Evolutionary conservation across 1,140 invertebrate species (phyloP).

Genomic region (Wasmannia auropunctata): DNA sequence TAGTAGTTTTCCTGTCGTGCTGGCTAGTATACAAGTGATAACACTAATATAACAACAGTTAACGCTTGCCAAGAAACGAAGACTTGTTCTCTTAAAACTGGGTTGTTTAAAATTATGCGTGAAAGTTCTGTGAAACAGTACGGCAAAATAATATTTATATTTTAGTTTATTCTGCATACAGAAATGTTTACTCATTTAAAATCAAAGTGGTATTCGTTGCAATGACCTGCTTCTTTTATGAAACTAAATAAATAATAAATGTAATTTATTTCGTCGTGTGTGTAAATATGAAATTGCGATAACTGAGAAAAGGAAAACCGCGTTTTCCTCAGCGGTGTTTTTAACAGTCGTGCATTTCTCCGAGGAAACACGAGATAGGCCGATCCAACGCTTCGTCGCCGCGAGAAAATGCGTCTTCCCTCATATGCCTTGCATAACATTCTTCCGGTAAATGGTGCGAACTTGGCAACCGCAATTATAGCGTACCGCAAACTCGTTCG

Average conservation of each 20-base stretch:
- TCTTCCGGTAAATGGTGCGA: slow-evolving; percentile 70
- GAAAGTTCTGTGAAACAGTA: not conserved
- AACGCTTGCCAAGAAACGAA: not conserved
- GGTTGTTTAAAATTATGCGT: not conserved
- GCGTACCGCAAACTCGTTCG: slow-evolving; percentile 74
- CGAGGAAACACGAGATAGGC: not conserved
- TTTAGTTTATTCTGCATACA: not conserved
- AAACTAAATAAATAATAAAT: not conserved
- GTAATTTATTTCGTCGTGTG: not conserved
- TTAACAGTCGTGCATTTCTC: not conserved
- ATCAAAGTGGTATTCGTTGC: not conserved
- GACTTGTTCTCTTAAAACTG: not conserved
- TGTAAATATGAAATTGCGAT: not conserved
- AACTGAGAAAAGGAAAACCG: not conserved
- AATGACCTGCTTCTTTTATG: not conserved
- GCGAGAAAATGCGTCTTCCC: slow-evolving; percentile 7
- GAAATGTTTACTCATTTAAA: not conserved
- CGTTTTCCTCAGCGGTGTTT: not conserved
- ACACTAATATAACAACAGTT: not conserved
- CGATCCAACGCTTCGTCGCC: slow-evolving; percentile 11
- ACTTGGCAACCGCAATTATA: slow-evolving; percentile 77
- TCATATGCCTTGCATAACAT: slow-evolving; percentile 7
- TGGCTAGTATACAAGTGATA: not conserved
- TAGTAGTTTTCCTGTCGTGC: not conserved
- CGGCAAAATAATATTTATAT: not conserved